Percentiles rank a stretch among this genome's conserved stretches.
phyloP scores from a whole-genome alignment of 2,888 invertebrate genomes.

The Branchipolynoe longqiensis region DNA sequence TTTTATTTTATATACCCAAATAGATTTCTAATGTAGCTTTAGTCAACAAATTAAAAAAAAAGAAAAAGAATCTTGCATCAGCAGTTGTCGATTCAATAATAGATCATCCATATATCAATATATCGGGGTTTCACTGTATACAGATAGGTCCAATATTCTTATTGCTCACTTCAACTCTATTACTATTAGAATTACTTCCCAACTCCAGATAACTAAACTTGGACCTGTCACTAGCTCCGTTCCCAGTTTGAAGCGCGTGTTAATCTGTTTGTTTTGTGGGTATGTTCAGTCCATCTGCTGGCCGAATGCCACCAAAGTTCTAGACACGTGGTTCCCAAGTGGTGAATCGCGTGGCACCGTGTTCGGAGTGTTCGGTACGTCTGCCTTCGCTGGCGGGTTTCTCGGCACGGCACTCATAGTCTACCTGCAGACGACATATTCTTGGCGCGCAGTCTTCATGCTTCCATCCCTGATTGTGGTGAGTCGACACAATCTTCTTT shows the following conservation, averaged over 20 bases:
- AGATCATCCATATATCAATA: too few relatives aligned
- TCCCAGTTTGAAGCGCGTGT: too few relatives aligned
- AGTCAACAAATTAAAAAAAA: neutral
- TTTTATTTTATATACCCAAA: neutral
- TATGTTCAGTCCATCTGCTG: constrained; percentile 82
- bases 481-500: too few relatives aligned
- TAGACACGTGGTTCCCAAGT: constrained; percentile 82
- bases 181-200: too few relatives aligned
- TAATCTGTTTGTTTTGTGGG: too few relatives aligned
- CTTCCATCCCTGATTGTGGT: constrained; percentile 80
- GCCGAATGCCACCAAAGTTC: constrained; percentile 82
- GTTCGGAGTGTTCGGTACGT: constrained; percentile 83
- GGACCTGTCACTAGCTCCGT: too few relatives aligned
- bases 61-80: neutral
- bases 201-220: too few relatives aligned
- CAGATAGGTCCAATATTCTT: too few relatives aligned
- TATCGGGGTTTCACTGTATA: too few relatives aligned
- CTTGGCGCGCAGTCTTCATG: constrained; percentile 82
- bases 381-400: constrained; percentile 83
- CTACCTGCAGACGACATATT: constrained; percentile 80
- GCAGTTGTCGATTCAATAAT: too few relatives aligned
- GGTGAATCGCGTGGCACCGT: constrained; percentile 80
- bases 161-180: too few relatives aligned
- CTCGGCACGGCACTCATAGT: constrained; percentile 82
- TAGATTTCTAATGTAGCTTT: neutral